phyloP scores from a whole-genome alignment of 2,797 vertebrate species.

The Rhynchonycteris naso region DNA sequence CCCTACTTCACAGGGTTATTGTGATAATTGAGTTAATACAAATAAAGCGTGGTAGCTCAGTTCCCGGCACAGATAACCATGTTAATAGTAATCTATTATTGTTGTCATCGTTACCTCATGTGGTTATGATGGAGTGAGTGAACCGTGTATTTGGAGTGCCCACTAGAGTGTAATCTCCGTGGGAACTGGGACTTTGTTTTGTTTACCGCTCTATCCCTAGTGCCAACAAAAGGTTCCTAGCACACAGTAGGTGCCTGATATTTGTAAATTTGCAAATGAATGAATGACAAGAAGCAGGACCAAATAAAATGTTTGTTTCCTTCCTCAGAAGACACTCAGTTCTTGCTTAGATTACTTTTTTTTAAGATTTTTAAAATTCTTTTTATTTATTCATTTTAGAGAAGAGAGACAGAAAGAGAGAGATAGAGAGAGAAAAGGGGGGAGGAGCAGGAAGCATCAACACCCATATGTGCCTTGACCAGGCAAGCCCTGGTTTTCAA shows the following conservation, averaged over 20 bases:
- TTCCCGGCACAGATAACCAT: not conserved
- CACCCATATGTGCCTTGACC: too few species aligned
- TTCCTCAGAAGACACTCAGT: slow-evolving; percentile 13
- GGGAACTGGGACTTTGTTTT: not conserved
- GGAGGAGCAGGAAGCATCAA: too few species aligned
- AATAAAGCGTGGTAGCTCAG: not conserved
- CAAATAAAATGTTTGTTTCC: not conserved
- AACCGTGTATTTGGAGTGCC: not conserved
- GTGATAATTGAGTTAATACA: not conserved
- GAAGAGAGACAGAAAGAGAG: too few species aligned
- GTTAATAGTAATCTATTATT: not conserved
- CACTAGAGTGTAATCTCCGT: not conserved
- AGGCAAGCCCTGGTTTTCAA: too few species aligned
- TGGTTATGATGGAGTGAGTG: slow-evolving; percentile 10
- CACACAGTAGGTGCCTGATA: slow-evolving; percentile 18
- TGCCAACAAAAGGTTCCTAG: slow-evolving; percentile 11
- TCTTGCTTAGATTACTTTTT: not conserved
- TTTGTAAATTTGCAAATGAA: slow-evolving; percentile 47
- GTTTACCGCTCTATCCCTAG: not conserved
- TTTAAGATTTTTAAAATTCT: too few species aligned
- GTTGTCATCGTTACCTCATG: slow-evolving; percentile 8
- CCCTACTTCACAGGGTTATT: not conserved
- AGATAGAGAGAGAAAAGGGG: too few species aligned
- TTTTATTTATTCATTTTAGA: too few species aligned
- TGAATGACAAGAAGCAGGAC: slow-evolving; percentile 11